Evolutionary conservation across 2,113 vertebrate species (phyloP).

Genomic region (Kobus ellipsiprymnus): DNA sequence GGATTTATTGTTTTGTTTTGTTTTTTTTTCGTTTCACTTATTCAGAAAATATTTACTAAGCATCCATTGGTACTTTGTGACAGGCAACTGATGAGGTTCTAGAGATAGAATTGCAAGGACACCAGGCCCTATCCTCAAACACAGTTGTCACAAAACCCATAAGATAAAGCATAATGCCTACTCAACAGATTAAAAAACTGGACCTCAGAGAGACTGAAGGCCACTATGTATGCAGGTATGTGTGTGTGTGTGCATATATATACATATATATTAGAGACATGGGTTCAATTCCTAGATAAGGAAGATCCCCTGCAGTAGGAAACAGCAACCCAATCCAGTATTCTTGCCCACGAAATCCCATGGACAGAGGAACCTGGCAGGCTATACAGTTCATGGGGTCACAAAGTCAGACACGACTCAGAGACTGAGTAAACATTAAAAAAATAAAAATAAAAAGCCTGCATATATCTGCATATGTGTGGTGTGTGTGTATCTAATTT

Average conservation of each 20-base stretch:
- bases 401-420: not conserved
- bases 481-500: not conserved
- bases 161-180: not conserved
- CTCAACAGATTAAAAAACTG: not conserved
- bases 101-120: not conserved
- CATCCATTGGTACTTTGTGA: not conserved
- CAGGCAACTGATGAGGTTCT: not conserved
- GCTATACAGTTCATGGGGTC: not conserved
- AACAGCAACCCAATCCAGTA: not conserved
- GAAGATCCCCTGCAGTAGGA: not conserved
- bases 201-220: not conserved
- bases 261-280: not conserved
- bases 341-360: not conserved
- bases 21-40: not conserved
- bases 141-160: not conserved
- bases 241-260: not conserved
- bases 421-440: not conserved
- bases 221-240: not conserved
- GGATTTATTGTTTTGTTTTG: not conserved
- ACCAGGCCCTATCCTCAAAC: not conserved
- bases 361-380: not conserved
- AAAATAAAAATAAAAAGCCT: not conserved
- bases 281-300: not conserved
- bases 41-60: not conserved
- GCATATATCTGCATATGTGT: not conserved